phyloP scores from a whole-genome alignment of 92 coral and sea anemone species.

The Pocillopora grandis region DNA sequence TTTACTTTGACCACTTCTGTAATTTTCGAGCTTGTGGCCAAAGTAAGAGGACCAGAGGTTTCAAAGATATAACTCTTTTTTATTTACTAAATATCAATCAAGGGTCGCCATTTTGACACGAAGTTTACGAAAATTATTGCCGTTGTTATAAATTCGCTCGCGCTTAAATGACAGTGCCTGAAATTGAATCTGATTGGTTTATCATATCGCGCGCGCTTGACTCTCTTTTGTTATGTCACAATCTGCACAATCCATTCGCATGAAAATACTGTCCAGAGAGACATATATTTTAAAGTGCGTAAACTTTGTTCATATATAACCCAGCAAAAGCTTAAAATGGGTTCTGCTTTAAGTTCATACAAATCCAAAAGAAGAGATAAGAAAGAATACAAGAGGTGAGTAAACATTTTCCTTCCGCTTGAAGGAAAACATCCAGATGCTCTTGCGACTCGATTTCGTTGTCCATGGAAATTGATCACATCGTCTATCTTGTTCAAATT shows the following conservation, averaged over 20 bases:
- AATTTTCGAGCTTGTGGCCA: too few relatives aligned
- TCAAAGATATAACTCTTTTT: too few relatives aligned
- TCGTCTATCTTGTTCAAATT: neutral
- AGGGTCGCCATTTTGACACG: too few relatives aligned
- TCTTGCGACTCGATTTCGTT: neutral
- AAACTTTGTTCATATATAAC: neutral
- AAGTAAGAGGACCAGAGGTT: too few relatives aligned
- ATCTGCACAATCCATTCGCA: slow-evolving; percentile 11
- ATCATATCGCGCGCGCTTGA: slow-evolving; percentile 6
- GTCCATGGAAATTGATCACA: neutral
- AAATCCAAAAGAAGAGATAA: slow-evolving; percentile 6
- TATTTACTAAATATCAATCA: too few relatives aligned
- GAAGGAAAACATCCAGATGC: too few relatives aligned
- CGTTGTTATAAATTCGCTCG: neutral
- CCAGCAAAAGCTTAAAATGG: neutral
- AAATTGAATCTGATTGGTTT: slow-evolving; percentile 18
- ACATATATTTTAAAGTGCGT: neutral
- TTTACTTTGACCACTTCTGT: too few relatives aligned
- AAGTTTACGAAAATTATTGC: too few relatives aligned
- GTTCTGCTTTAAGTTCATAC: slow-evolving; percentile 3
- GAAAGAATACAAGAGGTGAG: slow-evolving; percentile 16
- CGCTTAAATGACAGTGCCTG: neutral
- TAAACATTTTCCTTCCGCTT: neutral
- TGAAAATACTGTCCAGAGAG: slow-evolving; percentile 1
- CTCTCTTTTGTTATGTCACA: slow-evolving; percentile 20